Evolutionary conservation across 2,113 vertebrate species (phyloP).

Genomic region (Spilogale gracilis): DNA sequence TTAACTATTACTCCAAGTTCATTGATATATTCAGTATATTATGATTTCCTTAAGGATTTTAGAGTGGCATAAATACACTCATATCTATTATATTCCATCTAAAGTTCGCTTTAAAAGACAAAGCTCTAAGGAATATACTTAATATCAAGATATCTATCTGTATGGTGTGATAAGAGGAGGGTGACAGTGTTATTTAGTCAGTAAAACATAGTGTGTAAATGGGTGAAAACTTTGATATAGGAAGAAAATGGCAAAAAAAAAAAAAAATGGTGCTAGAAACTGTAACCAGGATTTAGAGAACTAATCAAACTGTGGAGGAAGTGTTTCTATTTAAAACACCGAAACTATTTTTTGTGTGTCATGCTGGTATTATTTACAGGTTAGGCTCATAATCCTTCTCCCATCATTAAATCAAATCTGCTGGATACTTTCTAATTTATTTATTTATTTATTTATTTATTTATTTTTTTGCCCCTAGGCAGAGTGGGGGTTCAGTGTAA

Average conservation of each 20-base stretch:
- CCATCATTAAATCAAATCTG: not conserved
- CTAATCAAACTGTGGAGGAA: not conserved
- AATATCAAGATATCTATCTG: not conserved
- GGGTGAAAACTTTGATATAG: not conserved
- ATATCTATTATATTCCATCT: not conserved
- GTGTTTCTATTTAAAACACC: not conserved
- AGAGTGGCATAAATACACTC: not conserved
- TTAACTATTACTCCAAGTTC: not conserved
- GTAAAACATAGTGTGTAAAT: not conserved
- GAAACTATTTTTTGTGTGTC: not conserved
- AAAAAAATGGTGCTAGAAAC: not conserved
- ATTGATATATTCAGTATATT: conserved; percentile 13
- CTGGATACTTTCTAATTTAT: not conserved
- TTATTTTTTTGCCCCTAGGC: too few relatives aligned
- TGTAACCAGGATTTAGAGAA: not conserved
- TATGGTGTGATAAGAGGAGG: not conserved
- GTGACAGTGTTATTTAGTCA: not conserved
- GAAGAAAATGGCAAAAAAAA: conserved; percentile 13
- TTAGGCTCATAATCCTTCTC: not conserved
- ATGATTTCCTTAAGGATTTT: not conserved
- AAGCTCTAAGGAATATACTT: not conserved
- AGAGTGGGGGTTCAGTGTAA: not conserved
- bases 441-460: too few relatives aligned
- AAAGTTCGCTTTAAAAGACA: conserved; percentile 29
- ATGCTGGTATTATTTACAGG: not conserved